Percentiles rank a stretch among this genome's conserved stretches.
phyloP scores from a whole-genome alignment of 2,888 invertebrate genomes.

The Teleogryllus oceanicus region DNA sequence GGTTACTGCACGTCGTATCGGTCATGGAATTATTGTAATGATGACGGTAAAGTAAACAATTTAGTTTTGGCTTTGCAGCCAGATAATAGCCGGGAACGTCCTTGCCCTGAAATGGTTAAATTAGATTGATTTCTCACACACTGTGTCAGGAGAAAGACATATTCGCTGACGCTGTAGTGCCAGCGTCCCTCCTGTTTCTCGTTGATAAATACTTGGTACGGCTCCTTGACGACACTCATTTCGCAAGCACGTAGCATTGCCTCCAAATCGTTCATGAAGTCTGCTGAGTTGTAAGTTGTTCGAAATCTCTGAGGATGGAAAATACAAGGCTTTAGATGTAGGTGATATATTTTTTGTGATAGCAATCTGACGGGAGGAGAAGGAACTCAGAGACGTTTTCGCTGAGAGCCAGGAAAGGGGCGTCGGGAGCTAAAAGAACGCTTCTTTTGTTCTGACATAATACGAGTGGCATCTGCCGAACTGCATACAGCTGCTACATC shows the following conservation, averaged over 20 bases:
- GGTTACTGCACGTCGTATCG: background rate
- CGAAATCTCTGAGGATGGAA: too few species aligned
- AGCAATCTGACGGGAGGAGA: background rate
- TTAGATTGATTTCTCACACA: background rate
- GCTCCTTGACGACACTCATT: background rate
- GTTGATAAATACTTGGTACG: background rate
- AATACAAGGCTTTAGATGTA: background rate
- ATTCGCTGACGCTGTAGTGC: background rate
- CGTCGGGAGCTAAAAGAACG: background rate
- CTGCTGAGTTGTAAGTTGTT: too few species aligned
- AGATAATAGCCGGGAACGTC: background rate
- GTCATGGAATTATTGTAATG: background rate
- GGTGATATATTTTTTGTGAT: background rate
- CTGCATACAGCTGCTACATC: background rate
- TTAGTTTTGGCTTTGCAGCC: background rate
- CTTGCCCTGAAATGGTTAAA: background rate
- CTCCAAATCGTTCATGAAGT: too few species aligned
- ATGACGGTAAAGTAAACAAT: background rate
- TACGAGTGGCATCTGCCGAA: background rate
- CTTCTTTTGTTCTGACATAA: background rate
- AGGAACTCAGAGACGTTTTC: background rate
- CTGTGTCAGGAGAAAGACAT: background rate
- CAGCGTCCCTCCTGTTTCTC: background rate
- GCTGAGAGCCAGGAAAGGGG: background rate
- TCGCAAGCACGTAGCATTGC: too few species aligned